Evolutionary conservation across 2,113 vertebrate genomes (phyloP).

Genomic region (Pampusana beccarii): DNA sequence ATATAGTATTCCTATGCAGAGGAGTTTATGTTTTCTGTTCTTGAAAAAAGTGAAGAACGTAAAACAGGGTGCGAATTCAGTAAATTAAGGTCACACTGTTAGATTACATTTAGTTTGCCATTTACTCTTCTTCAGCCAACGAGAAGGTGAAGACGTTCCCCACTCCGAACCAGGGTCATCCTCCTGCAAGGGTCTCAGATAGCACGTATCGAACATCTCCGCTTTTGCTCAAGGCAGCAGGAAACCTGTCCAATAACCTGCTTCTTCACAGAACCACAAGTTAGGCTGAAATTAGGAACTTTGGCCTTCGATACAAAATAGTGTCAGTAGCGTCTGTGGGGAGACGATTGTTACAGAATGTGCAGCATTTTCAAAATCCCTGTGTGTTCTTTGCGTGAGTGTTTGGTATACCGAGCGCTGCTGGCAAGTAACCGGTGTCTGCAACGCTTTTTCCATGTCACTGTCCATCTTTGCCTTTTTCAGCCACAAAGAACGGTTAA

Average conservation of each 20-base stretch:
- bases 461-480: constrained; percentile 45
- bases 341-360: constrained; percentile 72
- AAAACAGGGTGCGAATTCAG: constrained; percentile 65
- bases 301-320: constrained; percentile 78
- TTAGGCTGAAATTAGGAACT: constrained; percentile 76
- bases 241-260: constrained; percentile 42
- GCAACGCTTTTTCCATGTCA: background rate
- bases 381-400: constrained; percentile 71
- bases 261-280: constrained; percentile 71
- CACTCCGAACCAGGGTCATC: constrained; percentile 18
- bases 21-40: constrained; percentile 55
- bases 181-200: constrained; percentile 44
- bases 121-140: constrained; percentile 61
- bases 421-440: constrained; percentile 35
- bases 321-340: constrained; percentile 63
- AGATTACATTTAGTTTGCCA: constrained; percentile 70
- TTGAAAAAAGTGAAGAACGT: constrained; percentile 56
- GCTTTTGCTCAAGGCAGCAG: background rate
- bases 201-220: background rate
- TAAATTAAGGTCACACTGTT: constrained; percentile 70
- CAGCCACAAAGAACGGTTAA: constrained; percentile 56
- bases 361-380: constrained; percentile 81
- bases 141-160: background rate
- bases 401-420: constrained; percentile 70
- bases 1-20: constrained; percentile 56